These are phyloP conservation scores for Ceriagrion tenellum DNA, from an alignment of 2,888 invertebrate species.

Conservation along the genomic window DNA sequence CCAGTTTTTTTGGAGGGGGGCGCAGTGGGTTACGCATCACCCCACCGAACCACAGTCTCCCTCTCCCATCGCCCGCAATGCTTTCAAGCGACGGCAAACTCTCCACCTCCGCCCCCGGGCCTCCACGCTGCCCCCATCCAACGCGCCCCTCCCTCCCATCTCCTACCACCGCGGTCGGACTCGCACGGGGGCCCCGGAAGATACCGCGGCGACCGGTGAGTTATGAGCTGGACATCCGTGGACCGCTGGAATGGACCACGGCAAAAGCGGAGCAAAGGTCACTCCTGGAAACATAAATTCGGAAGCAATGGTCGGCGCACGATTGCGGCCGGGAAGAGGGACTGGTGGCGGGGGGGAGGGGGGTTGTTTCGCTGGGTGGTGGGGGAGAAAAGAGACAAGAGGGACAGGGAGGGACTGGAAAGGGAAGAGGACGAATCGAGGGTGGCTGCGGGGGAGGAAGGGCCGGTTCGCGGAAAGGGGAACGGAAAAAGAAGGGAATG, in stretches of 20 bases:
- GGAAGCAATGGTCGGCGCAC: slow-evolving; percentile 64
- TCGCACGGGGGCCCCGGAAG: slow-evolving; percentile 42
- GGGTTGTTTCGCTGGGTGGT: not conserved
- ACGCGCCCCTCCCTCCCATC: not conserved
- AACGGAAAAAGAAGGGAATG: slow-evolving; percentile 12
- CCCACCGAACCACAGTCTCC: not conserved
- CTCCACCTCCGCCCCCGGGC: not conserved
- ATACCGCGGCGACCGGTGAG: slow-evolving; percentile 49
- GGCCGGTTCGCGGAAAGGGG: not conserved
- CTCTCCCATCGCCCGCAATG: not conserved
- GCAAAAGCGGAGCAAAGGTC: slow-evolving; percentile 61
- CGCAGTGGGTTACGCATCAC: not conserved
- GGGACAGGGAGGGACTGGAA: not conserved
- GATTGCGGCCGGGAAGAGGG: slow-evolving; percentile 51
- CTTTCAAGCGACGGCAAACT: slow-evolving; percentile 13
- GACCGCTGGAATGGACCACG: slow-evolving; percentile 57
- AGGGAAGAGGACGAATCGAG: not conserved
- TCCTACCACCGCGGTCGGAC: not conserved
- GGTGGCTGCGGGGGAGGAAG: not conserved
- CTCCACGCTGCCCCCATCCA: not conserved
- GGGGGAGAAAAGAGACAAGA: not conserved
- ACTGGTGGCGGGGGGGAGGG: not conserved
- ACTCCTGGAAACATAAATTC: slow-evolving; percentile 60
- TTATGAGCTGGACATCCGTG: slow-evolving; percentile 67
- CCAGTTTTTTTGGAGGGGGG: not conserved